Percentiles rank a stretch among this genome's conserved stretches.
phyloP scores from a whole-genome alignment of 2,113 vertebrate genomes.

The Gymnogyps californianus region DNA sequence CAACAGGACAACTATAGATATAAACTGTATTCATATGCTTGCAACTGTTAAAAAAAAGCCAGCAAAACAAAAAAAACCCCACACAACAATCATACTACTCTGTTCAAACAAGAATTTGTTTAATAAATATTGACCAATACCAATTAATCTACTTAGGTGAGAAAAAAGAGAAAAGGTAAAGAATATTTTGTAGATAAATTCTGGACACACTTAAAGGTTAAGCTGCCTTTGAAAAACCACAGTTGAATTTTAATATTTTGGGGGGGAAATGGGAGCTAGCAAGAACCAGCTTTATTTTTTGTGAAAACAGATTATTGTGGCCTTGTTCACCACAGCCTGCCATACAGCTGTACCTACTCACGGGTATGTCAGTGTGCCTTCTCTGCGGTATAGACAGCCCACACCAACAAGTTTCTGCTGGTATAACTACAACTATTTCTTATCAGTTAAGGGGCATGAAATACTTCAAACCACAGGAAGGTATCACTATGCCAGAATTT shows the following conservation, averaged over 20 bases:
- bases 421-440: background rate
- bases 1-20: background rate
- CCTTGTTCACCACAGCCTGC: background rate
- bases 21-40: background rate
- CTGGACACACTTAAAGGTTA: too few species aligned
- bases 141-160: background rate
- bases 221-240: background rate
- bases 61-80: too few species aligned
- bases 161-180: too few species aligned
- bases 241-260: background rate
- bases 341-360: background rate
- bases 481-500: background rate
- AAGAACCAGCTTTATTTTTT: background rate
- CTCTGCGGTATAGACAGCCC: background rate
- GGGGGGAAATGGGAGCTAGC: background rate
- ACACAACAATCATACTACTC: too few species aligned
- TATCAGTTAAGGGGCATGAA: background rate
- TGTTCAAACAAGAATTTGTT: background rate
- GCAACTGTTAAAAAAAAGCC: background rate
- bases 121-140: background rate
- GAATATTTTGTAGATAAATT: too few species aligned
- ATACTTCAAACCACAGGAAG: background rate
- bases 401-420: background rate
- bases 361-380: fast-evolving
- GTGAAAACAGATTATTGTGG: background rate